phyloP scores from a whole-genome alignment of 2,888 invertebrate genomes.

The Harpalus rufipes region DNA sequence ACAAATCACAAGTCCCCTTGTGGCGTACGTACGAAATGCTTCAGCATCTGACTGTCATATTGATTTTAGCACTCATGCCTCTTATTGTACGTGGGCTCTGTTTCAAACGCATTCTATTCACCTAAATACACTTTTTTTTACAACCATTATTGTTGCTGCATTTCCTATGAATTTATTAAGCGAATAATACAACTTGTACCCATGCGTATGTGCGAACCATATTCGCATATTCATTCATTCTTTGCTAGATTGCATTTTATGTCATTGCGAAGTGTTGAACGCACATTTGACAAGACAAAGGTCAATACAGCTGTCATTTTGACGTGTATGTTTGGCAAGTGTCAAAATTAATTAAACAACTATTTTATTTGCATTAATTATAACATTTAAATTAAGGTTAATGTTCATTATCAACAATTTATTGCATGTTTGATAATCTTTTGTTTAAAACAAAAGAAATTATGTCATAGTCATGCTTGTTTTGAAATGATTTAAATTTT shows the following conservation, averaged over 20 bases:
- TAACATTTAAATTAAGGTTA: not conserved
- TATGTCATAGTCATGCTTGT: not conserved
- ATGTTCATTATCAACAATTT: too few species aligned
- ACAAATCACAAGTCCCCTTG: not conserved
- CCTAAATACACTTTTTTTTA: not conserved
- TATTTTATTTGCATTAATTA: slow-evolving; percentile 6
- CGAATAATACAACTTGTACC: too few species aligned
- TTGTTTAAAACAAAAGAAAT: not conserved
- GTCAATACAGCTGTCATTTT: not conserved
- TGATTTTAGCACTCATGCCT: slow-evolving; percentile 47
- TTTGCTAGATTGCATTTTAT: not conserved
- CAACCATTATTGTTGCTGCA: not conserved
- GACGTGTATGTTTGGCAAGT: not conserved
- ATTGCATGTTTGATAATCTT: too few species aligned
- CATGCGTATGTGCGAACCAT: too few species aligned
- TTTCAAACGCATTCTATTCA: slow-evolving; percentile 38
- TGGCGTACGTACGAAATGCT: slow-evolving; percentile 27
- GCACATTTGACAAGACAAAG: not conserved
- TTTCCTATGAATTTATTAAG: too few species aligned
- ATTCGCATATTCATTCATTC: not conserved
- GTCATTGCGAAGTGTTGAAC: not conserved
- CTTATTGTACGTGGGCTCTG: slow-evolving; percentile 52
- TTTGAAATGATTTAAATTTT: not conserved
- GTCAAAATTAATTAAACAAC: not conserved
- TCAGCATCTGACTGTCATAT: slow-evolving; percentile 52